These are phyloP conservation scores for Tuta absoluta DNA, from an alignment of 2,888 invertebrate genomes.

Conservation along the genomic window DNA sequence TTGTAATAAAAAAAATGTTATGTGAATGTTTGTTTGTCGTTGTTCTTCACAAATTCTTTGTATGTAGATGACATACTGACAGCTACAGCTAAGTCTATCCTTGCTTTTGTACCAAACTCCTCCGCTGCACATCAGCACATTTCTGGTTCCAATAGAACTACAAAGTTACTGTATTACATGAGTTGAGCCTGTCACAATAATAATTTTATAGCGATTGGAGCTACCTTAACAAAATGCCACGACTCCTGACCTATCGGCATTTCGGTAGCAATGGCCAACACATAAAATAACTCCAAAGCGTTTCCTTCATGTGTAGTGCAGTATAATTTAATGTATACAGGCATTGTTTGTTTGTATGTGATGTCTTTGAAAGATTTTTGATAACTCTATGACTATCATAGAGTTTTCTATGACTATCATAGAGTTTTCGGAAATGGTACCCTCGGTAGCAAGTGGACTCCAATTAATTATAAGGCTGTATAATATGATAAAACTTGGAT, in stretches of 20 bases:
- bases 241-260: conserved; percentile 20
- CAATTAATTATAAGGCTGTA: too few relatives aligned
- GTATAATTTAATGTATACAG: neutral
- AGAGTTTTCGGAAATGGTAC: too few relatives aligned
- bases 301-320: neutral
- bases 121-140: neutral
- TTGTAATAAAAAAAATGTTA: too few relatives aligned
- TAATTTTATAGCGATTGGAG: conserved; percentile 12
- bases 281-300: conserved; percentile 7
- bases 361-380: too few relatives aligned
- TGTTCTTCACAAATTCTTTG: too few relatives aligned
- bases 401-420: too few relatives aligned
- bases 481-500: too few relatives aligned
- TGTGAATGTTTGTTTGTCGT: too few relatives aligned
- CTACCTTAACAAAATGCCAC: conserved; percentile 9
- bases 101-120: neutral
- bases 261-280: conserved; percentile 15
- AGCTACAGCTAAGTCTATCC: too few relatives aligned
- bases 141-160: neutral
- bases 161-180: neutral
- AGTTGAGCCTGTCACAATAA: conserved; percentile 35
- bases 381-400: too few relatives aligned
- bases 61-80: too few relatives aligned
- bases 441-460: too few relatives aligned
- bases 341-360: neutral